These are phyloP conservation scores for Syngnathus floridae DNA, from an alignment of 2,113 vertebrate species.

Conservation along the genomic window DNA sequence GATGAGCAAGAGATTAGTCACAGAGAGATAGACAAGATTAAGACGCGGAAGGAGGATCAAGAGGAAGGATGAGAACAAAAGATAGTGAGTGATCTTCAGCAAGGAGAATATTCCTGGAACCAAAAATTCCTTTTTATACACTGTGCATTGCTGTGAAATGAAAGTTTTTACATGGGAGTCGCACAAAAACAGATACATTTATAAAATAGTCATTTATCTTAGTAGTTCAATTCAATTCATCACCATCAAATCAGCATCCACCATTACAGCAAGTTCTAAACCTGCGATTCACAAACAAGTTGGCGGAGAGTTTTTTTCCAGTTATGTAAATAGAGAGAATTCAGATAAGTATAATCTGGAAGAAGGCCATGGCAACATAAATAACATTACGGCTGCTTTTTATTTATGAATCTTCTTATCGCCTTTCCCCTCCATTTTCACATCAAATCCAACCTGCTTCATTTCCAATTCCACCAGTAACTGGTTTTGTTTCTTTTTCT, in stretches of 20 bases:
- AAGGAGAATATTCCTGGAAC: background rate
- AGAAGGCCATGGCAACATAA: too few relatives aligned
- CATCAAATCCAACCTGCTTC: background rate
- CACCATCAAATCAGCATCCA: too few relatives aligned
- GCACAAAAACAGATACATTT: background rate
- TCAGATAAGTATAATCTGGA: too few relatives aligned
- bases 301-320: too few relatives aligned
- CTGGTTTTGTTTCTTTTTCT: background rate
- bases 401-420: background rate
- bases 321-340: too few relatives aligned
- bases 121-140: background rate
- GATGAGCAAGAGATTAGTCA: slow-evolving; percentile 5
- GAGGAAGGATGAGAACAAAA: background rate
- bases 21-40: background rate
- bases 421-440: background rate
- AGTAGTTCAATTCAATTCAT: too few relatives aligned
- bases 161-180: background rate
- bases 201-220: too few relatives aligned
- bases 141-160: background rate
- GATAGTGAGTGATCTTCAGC: background rate
- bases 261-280: too few relatives aligned
- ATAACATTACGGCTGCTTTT: background rate
- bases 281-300: too few relatives aligned
- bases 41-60: slow-evolving; percentile 1
- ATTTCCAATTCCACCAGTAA: background rate